These are phyloP conservation scores for Rhagologus leucostigma DNA, from an alignment of 2,113 vertebrate genomes.

Conservation along the genomic window DNA sequence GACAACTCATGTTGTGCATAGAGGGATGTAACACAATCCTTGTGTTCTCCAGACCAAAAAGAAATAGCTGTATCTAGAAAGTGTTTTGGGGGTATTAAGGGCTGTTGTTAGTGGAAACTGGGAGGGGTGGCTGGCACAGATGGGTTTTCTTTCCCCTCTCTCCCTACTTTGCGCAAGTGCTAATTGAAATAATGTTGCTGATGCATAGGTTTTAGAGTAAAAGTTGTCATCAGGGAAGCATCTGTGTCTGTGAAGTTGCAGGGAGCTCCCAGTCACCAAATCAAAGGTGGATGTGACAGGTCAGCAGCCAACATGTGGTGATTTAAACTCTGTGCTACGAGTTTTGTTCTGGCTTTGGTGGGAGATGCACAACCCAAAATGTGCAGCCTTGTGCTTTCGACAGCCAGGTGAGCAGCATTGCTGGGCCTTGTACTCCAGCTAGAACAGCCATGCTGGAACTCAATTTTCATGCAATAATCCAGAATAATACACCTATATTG, in stretches of 20 bases:
- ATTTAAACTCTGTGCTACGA: not conserved
- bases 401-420: not conserved
- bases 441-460: rapidly evolving
- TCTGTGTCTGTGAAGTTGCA: not conserved
- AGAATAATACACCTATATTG: rapidly evolving
- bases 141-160: not conserved
- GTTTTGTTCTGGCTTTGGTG: not conserved
- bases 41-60: not conserved
- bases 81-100: not conserved
- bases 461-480: not conserved
- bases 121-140: not conserved
- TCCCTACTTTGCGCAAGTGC: not conserved
- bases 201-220: not conserved
- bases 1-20: not conserved
- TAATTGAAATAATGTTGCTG: not conserved
- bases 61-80: not conserved
- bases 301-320: not conserved
- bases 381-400: rapidly evolving
- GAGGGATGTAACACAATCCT: not conserved
- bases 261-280: not conserved
- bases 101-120: not conserved
- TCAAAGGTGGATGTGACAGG: not conserved
- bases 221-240: not conserved
- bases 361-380: rapidly evolving
- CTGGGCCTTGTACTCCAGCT: not conserved